Evolutionary conservation across 1,140 invertebrate genomes (phyloP), one percentile per base, ranked within the genome.

Genomic region (Drosophila ogumai): DNA sequence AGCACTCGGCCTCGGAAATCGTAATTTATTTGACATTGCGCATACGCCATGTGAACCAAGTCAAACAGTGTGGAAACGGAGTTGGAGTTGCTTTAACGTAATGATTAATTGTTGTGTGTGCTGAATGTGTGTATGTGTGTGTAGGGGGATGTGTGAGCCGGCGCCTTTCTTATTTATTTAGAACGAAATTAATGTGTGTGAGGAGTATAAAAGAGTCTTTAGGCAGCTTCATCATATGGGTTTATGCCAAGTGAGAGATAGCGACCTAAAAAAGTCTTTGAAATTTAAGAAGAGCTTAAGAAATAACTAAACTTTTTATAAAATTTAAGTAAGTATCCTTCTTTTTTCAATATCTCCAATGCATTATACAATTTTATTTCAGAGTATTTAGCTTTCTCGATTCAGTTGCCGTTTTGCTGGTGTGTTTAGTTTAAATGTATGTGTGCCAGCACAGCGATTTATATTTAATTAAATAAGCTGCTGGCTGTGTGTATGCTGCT

Each of bases 11-110:
- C 36, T 57, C 54, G 43, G 40, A 77, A 84, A 71, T 84, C 74
- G 73, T 81, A 88, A 84, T 88, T 87, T 88, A 87, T 87, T 87
- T 88, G 84, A 72, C 84, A 87, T 80, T 88, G 47, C 84, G 84
- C 85, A 87, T 87, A 87, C 82, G 82, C 82, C 82, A 77, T 60
- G 80, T 74, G 80, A 68, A 50, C 56, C 82, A 82, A 82, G 84
- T 32, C 47, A 44, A 79, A 65, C 22, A 67, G 41, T 38, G 31
- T 40, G 54, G 44, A 55, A 55, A 22, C n/a, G 49, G 52, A 76
- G 60, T 55, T 28, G 76, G 64, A 88, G 64, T 77, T 81, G 80
- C 85, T 67, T 84, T 90, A 88, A 81, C 85, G 44, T 75, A 84
- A 81, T 88, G 84, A 88, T 88, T 88, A 88, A 88, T 88, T 88